These are phyloP conservation scores for Bubo blakistoni DNA, from an alignment of 2,113 vertebrate genomes.

Conservation along the genomic window DNA sequence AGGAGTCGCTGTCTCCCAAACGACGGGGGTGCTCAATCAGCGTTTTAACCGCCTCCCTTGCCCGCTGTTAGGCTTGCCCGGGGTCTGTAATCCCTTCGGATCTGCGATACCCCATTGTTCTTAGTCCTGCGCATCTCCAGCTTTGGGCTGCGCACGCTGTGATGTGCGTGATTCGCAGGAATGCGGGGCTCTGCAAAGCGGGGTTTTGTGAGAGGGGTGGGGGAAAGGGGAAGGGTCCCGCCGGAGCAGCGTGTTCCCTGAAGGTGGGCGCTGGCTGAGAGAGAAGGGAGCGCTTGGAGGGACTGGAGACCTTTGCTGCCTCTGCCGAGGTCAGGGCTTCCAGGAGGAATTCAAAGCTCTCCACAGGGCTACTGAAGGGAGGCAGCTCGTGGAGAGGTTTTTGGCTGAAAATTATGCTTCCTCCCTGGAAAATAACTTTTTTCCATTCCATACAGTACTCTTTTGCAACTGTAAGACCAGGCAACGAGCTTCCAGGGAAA, in stretches of 20 bases:
- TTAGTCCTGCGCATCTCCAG: neutral
- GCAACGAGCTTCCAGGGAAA: constrained; percentile 5
- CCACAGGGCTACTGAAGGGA: neutral
- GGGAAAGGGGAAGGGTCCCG: neutral
- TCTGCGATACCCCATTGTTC: accelerated
- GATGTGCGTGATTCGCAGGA: too few relatives aligned
- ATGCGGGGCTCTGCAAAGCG: neutral
- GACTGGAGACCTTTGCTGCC: neutral
- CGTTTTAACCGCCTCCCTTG: neutral
- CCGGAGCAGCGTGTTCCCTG: neutral
- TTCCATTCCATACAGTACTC: constrained; percentile 23
- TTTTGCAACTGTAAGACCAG: neutral
- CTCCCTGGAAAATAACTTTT: constrained; percentile 43
- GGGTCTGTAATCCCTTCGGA: neutral
- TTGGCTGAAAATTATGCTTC: constrained; percentile 47
- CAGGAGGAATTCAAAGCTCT: constrained; percentile 5
- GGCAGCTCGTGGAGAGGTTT: neutral
- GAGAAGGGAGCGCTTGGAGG: neutral
- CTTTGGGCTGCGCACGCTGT: accelerated
- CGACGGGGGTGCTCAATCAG: neutral
- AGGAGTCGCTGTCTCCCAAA: neutral
- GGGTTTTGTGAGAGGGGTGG: neutral
- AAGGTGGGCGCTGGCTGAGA: neutral
- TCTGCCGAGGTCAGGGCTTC: neutral
- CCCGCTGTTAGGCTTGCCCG: neutral